Percentiles rank a stretch among this genome's conserved stretches.
Evolutionary conservation across 2,113 vertebrate species (phyloP).

Genomic region (Lamprologus sp.): DNA sequence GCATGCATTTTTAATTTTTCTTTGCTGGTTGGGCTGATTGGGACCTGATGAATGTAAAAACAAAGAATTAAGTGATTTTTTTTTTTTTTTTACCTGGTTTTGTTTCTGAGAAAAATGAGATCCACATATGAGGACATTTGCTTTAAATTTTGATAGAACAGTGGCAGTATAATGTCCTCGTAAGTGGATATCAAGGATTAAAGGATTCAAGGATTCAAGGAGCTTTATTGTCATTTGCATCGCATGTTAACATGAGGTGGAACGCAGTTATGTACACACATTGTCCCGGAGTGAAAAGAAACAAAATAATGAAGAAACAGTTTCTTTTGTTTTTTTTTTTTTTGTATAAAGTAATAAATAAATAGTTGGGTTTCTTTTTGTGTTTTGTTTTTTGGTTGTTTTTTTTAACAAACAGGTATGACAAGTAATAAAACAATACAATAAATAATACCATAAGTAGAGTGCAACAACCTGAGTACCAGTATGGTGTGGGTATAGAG

Average conservation of each 20-base stretch:
- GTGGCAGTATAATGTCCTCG: neutral
- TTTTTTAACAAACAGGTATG: neutral
- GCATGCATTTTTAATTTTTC: neutral
- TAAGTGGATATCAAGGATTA: neutral
- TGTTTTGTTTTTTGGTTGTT: neutral
- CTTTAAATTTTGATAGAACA: neutral
- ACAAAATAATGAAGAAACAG: neutral
- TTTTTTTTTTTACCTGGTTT: neutral
- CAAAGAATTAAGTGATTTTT: neutral
- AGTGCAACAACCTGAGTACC: neutral
- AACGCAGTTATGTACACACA: neutral
- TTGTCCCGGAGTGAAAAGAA: neutral
- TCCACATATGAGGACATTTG: neutral
- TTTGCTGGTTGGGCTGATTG: neutral
- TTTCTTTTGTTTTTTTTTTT: accelerated
- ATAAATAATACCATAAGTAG: neutral
- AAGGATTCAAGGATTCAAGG: neutral
- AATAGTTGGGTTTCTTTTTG: neutral
- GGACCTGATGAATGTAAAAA: neutral
- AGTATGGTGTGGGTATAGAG: neutral
- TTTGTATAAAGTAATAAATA: neutral
- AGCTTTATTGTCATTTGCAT: neutral
- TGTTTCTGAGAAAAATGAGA: neutral
- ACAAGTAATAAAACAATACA: neutral
- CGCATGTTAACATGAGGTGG: neutral